These are phyloP conservation scores for Beaufortia kweichowensis DNA, from an alignment of 2,113 vertebrate genomes.

Conservation along the genomic window DNA sequence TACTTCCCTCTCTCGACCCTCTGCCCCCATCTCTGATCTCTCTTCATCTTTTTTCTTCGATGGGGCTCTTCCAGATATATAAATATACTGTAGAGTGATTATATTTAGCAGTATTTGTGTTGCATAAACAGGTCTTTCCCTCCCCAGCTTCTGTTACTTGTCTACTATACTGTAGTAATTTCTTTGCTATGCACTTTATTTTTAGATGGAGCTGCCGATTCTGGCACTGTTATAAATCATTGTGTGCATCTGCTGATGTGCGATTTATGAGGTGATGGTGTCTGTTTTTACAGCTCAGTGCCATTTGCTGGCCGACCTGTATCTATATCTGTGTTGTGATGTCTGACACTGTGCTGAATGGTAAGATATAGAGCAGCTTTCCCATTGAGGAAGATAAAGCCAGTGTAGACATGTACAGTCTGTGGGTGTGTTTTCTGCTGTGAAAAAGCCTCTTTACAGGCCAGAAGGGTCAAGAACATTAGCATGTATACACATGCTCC, in stretches of 20 bases:
- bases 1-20: no score
- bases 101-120: constrained; percentile 34
- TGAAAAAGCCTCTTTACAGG: neutral
- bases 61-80: neutral
- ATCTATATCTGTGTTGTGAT: constrained; percentile 41
- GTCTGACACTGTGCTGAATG: neutral
- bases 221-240: constrained; percentile 43
- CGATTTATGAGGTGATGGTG: constrained; percentile 33
- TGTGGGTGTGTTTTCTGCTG: neutral
- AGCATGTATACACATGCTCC: constrained; percentile 15
- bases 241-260: constrained; percentile 27
- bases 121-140: neutral
- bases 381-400: constrained; percentile 48
- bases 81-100: constrained; percentile 6
- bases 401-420: constrained; percentile 42
- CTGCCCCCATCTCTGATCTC: no score
- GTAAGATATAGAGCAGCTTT: constrained; percentile 16
- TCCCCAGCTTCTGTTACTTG: neutral
- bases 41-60: no score
- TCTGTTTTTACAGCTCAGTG: constrained; percentile 22
- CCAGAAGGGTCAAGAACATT: constrained; percentile 13
- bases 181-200: constrained; percentile 10
- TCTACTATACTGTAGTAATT: constrained; percentile 32
- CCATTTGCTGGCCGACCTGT: constrained; percentile 3
- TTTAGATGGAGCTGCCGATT: constrained; percentile 18